A percentile compares a stretch with the other conserved stretches of the same genome.
Evolutionary conservation across 2,888 invertebrate species (phyloP).

Genomic region (Caenorhabditis sulstoni): DNA sequence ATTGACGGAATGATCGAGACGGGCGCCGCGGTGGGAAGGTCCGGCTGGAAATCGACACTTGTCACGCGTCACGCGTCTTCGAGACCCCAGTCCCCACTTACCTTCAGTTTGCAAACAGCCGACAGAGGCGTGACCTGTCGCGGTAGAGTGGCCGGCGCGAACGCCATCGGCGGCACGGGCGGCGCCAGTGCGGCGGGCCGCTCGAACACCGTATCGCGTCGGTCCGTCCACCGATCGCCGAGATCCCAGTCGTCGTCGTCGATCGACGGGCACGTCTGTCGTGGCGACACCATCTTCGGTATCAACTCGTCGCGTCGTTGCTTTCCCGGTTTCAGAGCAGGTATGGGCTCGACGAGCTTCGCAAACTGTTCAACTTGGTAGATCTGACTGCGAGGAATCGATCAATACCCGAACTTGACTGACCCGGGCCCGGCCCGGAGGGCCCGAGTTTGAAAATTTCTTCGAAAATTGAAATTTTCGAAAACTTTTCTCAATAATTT

Average conservation of each 20-base stretch:
- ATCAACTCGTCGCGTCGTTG: constrained; percentile 55
- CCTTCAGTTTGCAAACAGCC: constrained; percentile 32
- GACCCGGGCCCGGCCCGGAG: no score
- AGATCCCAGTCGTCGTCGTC: constrained; percentile 56
- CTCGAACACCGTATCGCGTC: constrained; percentile 52
- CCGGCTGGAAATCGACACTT: constrained; percentile 53
- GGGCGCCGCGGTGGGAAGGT: constrained; percentile 51
- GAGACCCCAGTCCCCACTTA: no score
- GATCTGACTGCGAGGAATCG: no score
- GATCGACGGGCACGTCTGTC: no score
- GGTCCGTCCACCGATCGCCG: constrained; percentile 50
- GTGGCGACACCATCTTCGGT: constrained; percentile 57
- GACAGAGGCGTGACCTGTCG: constrained; percentile 61
- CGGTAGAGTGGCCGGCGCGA: constrained; percentile 67
- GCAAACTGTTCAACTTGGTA: no score
- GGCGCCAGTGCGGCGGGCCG: constrained; percentile 1
- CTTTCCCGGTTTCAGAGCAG: no score
- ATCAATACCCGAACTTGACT: no score
- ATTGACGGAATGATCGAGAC: constrained; percentile 57
- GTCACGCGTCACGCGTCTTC: no score
- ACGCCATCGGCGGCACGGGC: neutral
- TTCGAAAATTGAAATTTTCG: no score
- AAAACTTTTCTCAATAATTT: no score
- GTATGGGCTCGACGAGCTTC: no score
- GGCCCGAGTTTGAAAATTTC: no score